Evolutionary conservation across 1,140 invertebrate genomes (phyloP).

Genomic region (Pentalonia nigronervosa): DNA sequence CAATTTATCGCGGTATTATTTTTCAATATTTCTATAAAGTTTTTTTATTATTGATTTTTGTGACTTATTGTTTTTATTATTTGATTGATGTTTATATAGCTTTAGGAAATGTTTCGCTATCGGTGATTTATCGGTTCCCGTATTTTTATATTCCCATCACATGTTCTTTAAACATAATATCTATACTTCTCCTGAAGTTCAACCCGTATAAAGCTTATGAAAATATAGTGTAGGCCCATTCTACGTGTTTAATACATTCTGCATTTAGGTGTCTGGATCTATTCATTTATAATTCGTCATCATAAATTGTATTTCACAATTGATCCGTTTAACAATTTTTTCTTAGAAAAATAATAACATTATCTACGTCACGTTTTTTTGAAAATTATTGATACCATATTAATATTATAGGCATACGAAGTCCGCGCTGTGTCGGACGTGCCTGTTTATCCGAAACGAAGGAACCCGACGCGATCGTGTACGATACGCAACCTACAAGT

Average conservation of each 20-base stretch:
- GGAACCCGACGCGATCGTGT: neutral
- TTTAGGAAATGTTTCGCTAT: neutral
- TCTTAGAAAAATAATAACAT: no score
- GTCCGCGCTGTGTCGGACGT: neutral
- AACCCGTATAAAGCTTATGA: neutral
- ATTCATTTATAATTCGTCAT: neutral
- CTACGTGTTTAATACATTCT: neutral
- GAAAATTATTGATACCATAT: neutral
- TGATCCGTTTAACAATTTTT: neutral
- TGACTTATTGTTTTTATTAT: neutral
- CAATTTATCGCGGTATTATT: neutral
- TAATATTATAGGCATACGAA: no score
- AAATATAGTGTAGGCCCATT: no score
- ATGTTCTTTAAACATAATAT: neutral
- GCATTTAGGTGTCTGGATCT: neutral
- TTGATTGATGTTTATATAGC: neutral
- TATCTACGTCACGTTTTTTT: neutral
- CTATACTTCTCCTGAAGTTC: neutral
- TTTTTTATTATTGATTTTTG: neutral
- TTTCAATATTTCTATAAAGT: neutral
- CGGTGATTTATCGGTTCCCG: neutral
- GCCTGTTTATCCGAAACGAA: neutral
- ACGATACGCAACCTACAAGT: neutral
- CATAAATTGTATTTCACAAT: neutral
- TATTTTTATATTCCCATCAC: no score